Evolutionary conservation across 1,140 invertebrate species (phyloP).

Genomic region (Brachionus angularis): DNA sequence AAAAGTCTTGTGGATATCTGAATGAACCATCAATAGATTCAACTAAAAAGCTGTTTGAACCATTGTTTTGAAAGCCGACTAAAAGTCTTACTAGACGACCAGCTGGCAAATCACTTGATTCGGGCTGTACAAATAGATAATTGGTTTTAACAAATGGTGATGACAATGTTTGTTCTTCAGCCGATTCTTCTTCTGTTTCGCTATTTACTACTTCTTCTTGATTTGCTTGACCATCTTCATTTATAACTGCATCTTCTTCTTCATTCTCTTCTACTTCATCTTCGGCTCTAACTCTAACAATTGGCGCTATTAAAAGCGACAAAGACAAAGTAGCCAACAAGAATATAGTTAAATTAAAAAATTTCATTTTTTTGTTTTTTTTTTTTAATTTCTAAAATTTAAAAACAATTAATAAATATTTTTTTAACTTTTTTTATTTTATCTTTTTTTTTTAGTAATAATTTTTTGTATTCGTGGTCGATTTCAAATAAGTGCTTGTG

Average conservation of each 20-base stretch:
- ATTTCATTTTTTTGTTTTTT: constrained; percentile 32
- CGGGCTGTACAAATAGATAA: constrained; percentile 28
- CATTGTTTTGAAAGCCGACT: constrained; percentile 92
- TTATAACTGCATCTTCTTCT: constrained; percentile 32
- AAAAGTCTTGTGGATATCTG: constrained; percentile 96
- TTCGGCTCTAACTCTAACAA: constrained; percentile 13
- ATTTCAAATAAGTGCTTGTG: constrained; percentile 8
- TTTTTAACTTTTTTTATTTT: neutral
- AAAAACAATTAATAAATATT: neutral
- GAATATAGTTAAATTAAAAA: constrained; percentile 5
- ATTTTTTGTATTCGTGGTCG: constrained; percentile 31
- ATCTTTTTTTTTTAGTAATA: too few species aligned
- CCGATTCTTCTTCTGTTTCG: constrained; percentile 17
- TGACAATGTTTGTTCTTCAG: neutral
- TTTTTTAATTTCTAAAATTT: neutral
- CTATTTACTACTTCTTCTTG: neutral
- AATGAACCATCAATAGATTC: constrained; percentile 93
- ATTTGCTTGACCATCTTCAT: constrained; percentile 15
- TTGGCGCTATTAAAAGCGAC: neutral
- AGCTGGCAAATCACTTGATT: constrained; percentile 72
- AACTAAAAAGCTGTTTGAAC: constrained; percentile 77
- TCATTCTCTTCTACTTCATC: neutral
- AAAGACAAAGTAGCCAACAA: constrained; percentile 14
- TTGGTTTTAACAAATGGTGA: constrained; percentile 41
- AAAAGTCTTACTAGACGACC: constrained; percentile 87